phyloP scores from a whole-genome alignment of 1,140 invertebrate genomes.

The Eubasilissa regina region DNA sequence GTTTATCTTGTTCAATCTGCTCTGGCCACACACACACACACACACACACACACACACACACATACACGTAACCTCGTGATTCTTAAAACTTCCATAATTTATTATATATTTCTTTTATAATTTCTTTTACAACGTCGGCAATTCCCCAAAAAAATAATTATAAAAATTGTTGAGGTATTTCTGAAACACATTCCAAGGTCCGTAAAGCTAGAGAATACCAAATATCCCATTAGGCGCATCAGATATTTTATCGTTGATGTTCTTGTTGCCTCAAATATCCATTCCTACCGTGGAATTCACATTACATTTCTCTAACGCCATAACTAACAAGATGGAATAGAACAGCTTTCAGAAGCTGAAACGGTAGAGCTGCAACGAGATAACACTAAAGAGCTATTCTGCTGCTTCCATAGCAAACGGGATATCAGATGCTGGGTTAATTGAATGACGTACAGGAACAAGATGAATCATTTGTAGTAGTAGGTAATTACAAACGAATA shows the following conservation, averaged over 20 bases:
- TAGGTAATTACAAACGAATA: background rate
- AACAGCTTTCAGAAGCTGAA: conserved; percentile 1
- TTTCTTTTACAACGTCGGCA: no score
- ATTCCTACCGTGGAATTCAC: conserved; percentile 4
- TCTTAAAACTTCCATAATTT: no score
- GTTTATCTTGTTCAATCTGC: no score
- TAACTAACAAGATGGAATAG: conserved; percentile 10
- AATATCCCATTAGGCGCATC: background rate
- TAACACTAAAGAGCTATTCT: conserved; percentile 18
- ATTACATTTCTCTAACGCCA: conserved; percentile 12
- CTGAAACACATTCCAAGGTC: background rate
- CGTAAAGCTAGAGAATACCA: background rate
- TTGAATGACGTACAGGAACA: conserved; percentile 10
- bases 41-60: no score
- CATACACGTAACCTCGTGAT: no score
- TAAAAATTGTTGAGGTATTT: no score
- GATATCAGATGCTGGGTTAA: conserved; percentile 20
- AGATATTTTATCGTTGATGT: background rate
- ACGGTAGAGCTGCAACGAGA: conserved; percentile 18
- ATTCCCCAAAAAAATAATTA: no score
- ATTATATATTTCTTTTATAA: no score
- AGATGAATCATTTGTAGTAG: conserved; percentile 18
- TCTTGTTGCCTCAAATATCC: background rate
- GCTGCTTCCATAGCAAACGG: background rate
- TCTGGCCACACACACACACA: no score